Base-by-base conservation (phyloP, 2,113 vertebrate genomes). In the Spermophilus dauricus region DNA sequence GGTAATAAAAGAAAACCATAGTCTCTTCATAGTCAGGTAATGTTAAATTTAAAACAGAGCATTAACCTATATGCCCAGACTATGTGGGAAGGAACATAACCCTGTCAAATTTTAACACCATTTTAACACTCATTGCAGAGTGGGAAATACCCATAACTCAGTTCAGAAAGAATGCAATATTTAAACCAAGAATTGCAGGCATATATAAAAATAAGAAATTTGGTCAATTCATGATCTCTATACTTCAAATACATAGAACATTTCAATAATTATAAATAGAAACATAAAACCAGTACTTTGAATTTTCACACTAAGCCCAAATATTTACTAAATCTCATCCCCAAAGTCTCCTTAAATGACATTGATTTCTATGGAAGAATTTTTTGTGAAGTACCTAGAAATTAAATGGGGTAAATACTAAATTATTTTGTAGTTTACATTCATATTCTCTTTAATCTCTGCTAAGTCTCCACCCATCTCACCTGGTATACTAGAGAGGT, bases 1-100 rank as follows among this genome's bases (percentile, higher is more conserved):
- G 30, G 37, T 77, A 72, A 58, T 82, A 93, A 97, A 91, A 4
- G 63, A 76, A 95, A 94, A 89, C 56, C 34, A 94, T 65, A 94
- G 34, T n/a, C 11, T 92, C 34, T 97, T 76, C 45, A 51, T 63
- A 92, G 69, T 78, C 65, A 91, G 65, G 91, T 77, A 95, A 93
- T 94, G 80, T 92, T 69, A 94, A 83, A 89, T 97, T 96, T 97
- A 72, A 97, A 96, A 80, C 37, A 86, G 39, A 96, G 42, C 63
- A 86, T 78, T 97, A 83, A 95, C 51, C 87, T 88, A 26, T 65
- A 48, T 77, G 61, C 20, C 58, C 82, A 42, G 42, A 83, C 67
- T 85, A 8, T 32, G 28, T 67, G 34, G 45, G 69, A 76, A 88
- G 30, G 53, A 81, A 95, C 34, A 82, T 95, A 97, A 93, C 8